A percentile compares a stretch with the other conserved stretches of the same genome.
Evolutionary conservation across 2,797 vertebrate species (phyloP).

Genomic region (Phalanger gymnotis): DNA sequence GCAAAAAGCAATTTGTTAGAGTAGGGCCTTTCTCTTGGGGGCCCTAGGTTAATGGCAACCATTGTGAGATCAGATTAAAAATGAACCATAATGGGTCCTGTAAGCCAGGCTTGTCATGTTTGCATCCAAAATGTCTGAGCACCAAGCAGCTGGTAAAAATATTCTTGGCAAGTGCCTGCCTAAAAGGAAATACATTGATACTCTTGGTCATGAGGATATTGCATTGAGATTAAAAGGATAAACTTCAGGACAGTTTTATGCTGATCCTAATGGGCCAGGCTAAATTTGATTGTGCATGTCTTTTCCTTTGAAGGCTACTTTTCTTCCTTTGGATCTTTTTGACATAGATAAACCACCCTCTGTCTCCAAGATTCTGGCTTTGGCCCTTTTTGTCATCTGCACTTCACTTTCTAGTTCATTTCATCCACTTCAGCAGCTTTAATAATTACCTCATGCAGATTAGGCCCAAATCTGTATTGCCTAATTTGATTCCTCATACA

Average conservation of each 20-base stretch:
- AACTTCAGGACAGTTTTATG: neutral
- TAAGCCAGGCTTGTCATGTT: neutral
- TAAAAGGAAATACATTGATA: neutral
- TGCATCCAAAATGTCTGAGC: conserved; percentile 7
- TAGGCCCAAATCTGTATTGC: neutral
- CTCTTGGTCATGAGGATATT: neutral
- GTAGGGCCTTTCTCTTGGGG: neutral
- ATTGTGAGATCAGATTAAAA: conserved; percentile 59
- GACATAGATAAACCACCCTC: neutral
- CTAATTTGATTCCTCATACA: neutral
- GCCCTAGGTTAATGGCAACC: conserved; percentile 37
- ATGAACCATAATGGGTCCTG: neutral
- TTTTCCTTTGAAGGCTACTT: neutral
- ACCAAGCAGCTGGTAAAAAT: neutral
- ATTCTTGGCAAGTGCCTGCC: neutral
- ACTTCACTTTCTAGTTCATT: neutral
- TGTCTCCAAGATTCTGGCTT: neutral
- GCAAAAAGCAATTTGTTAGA: conserved; percentile 64
- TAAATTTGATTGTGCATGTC: neutral
- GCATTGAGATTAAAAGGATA: neutral
- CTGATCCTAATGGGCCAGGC: neutral
- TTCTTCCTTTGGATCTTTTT: neutral
- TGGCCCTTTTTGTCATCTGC: neutral
- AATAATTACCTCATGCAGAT: neutral
- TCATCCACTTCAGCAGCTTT: neutral